phyloP scores from a whole-genome alignment of 2,113 vertebrate genomes.

The Alexandromys fortis region DNA sequence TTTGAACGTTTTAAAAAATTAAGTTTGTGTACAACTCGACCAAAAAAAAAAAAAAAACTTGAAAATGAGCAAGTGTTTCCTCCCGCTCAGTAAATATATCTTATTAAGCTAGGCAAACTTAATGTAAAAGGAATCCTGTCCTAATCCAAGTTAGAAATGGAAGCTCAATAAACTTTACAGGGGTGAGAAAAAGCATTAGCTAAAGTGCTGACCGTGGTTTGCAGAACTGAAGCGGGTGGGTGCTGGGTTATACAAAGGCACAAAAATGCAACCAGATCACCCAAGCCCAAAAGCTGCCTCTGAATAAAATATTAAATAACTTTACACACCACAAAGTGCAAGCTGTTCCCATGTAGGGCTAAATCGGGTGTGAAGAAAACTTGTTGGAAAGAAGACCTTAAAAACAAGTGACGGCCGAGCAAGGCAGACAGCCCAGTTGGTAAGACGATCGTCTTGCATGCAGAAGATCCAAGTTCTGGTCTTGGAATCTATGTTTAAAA shows the following conservation, averaged over 20 bases:
- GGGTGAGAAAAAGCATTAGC: constrained; percentile 62
- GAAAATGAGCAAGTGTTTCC: constrained; percentile 41
- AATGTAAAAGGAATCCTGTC: constrained; percentile 60
- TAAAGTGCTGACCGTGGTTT: constrained; percentile 41
- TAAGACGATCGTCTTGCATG: background rate
- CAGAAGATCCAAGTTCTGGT: background rate
- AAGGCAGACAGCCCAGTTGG: background rate
- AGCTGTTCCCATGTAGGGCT: background rate
- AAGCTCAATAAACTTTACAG: constrained; percentile 41
- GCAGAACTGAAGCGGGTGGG: constrained; percentile 51
- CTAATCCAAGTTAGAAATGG: constrained; percentile 53
- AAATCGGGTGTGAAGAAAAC: constrained; percentile 33
- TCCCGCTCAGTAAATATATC: background rate
- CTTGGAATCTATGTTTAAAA: background rate
- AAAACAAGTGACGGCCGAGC: background rate
- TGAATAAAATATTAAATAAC: constrained; percentile 60
- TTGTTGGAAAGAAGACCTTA: constrained; percentile 52
- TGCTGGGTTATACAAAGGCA: constrained; percentile 15
- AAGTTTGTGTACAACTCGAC: constrained; percentile 62
- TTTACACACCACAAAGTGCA: constrained; percentile 30
- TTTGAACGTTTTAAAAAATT: constrained; percentile 67
- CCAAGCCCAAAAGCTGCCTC: constrained; percentile 48
- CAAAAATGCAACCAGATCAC: constrained; percentile 48
- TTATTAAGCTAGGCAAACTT: constrained; percentile 61
- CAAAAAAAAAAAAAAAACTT: constrained; percentile 48